Evolutionary conservation across 2,797 vertebrate species (phyloP).

Genomic region (Microhierax caerulescens): DNA sequence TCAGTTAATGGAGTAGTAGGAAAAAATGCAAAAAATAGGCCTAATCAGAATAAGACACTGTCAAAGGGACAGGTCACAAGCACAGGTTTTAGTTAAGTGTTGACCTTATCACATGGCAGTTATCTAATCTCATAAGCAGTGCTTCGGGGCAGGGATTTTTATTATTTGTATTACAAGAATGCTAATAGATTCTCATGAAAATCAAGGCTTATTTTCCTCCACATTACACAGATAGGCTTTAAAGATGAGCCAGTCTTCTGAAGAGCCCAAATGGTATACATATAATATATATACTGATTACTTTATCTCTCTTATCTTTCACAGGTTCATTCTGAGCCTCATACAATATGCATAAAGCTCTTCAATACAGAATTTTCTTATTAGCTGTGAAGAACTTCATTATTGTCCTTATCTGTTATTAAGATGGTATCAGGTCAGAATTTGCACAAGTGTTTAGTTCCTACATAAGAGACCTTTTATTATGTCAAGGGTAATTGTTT

Average conservation of each 20-base stretch:
- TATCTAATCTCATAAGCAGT: neutral
- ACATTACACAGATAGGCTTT: neutral
- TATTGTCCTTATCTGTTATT: neutral
- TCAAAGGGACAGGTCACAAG: neutral
- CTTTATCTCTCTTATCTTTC: neutral
- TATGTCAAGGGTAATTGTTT: neutral
- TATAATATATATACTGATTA: neutral
- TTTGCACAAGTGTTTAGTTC: neutral
- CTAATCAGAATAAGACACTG: neutral
- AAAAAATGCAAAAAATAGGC: slow-evolving; percentile 41
- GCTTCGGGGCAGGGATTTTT: neutral
- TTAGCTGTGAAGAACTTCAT: neutral
- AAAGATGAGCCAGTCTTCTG: neutral
- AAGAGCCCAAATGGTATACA: neutral
- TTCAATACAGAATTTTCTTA: neutral
- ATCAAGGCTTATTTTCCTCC: neutral
- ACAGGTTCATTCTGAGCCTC: neutral
- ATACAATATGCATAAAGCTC: neutral
- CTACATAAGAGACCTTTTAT: neutral
- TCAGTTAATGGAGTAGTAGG: slow-evolving; percentile 2
- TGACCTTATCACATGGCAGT: neutral
- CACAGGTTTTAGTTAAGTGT: neutral
- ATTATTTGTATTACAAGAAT: neutral
- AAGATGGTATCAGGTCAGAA: neutral
- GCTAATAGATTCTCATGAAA: neutral